Base-by-base conservation (phyloP, 2,888 invertebrate species). In the Lacanobia oleracea region DNA sequence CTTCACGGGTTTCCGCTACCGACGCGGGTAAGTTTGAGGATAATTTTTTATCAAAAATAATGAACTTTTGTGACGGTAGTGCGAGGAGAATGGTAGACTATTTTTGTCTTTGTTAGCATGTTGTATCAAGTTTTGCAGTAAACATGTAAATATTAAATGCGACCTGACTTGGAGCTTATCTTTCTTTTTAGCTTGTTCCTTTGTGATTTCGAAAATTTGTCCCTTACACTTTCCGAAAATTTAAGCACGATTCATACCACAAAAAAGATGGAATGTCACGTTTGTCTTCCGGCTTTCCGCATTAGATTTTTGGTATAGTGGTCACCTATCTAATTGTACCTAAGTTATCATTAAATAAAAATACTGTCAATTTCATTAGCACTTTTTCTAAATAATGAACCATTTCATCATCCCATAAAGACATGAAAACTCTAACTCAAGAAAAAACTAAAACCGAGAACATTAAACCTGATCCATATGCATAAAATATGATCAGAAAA, bases 11-110 rank as follows among this genome's bases (percentile, higher is more conserved):
- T 88, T 88, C 86, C 84, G 77, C 79, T 59, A 57, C 82, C 81
- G 82, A 73, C 71, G 64, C 61, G 74, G 67, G 64, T 74, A 76
- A 79, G 77, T 78, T 86, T 82, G 82, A 81, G 84, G 84, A 75
- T 82, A 82, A 86, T 75, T 84, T n/a, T 89, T 86, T 82, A 82
- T 81, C 74, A 83, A 82, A 86, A 87, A 88, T 89, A 88, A 88
- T 87, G 87, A 87, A 83, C 73, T 73, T 77, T 64, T 75, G 54
- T 45, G 37, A 57, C 21, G 21, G 8, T 18, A 12, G 18, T 14
- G 12, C 16, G 16, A 14, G 14, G 21, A n/a, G 43, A 50, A 23
- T n/a, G 40, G 27, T 10, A 56, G 18, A 37, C 40, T n/a, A 21
- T 57, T 18, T 50, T 43, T 51, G 54, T 57, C n/a, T 12, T 2